Conservation (phyloP, 2,888 invertebrate species). For the Pammene fasciana region DNA sequence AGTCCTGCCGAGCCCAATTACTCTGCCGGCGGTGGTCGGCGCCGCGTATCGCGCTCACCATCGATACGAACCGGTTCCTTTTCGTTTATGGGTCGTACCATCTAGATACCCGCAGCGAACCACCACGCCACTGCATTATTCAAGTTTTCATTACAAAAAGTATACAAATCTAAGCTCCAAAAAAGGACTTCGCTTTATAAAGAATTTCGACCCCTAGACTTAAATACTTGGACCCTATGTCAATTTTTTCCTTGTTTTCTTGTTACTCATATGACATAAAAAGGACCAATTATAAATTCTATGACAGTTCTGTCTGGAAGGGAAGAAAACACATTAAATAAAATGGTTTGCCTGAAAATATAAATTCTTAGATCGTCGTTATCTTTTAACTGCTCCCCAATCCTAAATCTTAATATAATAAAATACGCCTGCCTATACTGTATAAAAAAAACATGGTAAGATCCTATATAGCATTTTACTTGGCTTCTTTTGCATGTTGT, state of each 20-base stretch:
- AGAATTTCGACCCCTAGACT: not conserved
- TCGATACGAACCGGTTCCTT: constrained; percentile 76
- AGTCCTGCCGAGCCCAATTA: constrained; percentile 82
- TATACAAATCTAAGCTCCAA: constrained; percentile 17
- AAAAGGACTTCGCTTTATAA: constrained; percentile 18
- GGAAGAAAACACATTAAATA: too few species aligned
- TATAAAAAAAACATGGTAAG: too few species aligned
- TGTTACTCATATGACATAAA: too few species aligned
- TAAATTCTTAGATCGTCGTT: too few species aligned
- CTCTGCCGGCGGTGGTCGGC: constrained; percentile 77
- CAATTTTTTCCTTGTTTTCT: not conserved
- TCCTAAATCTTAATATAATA: too few species aligned
- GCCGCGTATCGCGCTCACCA: constrained; percentile 75
- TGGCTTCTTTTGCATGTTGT: too few species aligned
- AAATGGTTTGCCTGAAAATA: too few species aligned
- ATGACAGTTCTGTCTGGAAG: too few species aligned
- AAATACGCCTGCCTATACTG: too few species aligned
- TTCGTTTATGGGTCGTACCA: constrained; percentile 73
- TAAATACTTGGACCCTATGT: not conserved
- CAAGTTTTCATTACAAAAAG: constrained; percentile 48
- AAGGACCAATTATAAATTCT: too few species aligned
- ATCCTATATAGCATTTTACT: too few species aligned
- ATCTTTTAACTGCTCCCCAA: too few species aligned
- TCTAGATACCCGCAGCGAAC: constrained; percentile 54
- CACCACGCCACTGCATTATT: constrained; percentile 49